Conservation (phyloP, 2,888 invertebrate genomes). For the Dryadula phaetusa region DNA sequence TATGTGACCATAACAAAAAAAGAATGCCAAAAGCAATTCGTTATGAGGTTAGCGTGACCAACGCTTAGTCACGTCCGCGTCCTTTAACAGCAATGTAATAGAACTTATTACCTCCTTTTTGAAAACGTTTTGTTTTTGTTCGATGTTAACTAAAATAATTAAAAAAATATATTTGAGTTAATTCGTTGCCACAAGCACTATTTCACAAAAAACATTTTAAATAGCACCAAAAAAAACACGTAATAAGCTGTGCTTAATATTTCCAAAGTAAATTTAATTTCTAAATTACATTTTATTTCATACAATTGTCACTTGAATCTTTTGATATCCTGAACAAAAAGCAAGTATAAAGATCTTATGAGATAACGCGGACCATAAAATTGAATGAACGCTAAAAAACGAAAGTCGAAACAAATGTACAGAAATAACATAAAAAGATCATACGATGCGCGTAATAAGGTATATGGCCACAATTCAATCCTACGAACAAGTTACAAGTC, state of each 20-base stretch:
- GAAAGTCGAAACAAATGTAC: constrained; percentile 43
- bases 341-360: constrained; percentile 38
- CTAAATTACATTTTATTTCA: not conserved
- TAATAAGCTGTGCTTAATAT: not conserved
- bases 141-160: not conserved
- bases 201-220: no score
- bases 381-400: constrained; percentile 47
- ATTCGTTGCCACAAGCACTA: no score
- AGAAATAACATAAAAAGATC: constrained; percentile 45
- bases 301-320: not conserved
- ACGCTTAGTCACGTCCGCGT: constrained; percentile 39
- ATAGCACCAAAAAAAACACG: no score
- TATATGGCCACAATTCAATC: constrained; percentile 42
- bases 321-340: constrained; percentile 8
- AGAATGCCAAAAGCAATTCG: constrained; percentile 23
- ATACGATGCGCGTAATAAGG: constrained; percentile 42
- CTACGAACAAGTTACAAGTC: constrained; percentile 22
- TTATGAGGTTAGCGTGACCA: constrained; percentile 41
- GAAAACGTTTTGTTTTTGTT: not conserved
- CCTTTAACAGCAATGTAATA: constrained; percentile 21
- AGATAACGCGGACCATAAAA: constrained; percentile 47
- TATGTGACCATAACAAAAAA: constrained; percentile 6
- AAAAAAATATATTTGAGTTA: no score
- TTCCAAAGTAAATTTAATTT: not conserved
- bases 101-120: not conserved